phyloP scores from a whole-genome alignment of 2,888 invertebrate species.

The Agrotis ipsilon region DNA sequence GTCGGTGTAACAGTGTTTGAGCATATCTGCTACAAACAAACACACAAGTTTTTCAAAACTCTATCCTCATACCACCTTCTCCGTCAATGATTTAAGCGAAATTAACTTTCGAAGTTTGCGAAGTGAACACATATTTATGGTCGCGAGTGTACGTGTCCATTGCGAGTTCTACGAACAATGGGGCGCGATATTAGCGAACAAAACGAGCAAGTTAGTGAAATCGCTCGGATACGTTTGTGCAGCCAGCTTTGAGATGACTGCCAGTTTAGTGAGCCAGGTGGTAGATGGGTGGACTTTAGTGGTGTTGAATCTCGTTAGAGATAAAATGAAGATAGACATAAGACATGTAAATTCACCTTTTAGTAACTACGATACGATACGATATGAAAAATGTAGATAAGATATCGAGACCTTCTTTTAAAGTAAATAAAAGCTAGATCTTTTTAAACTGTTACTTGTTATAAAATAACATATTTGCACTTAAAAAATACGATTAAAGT shows the following conservation, averaged over 20 bases:
- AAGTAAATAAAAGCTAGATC: too few relatives aligned
- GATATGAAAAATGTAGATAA: too few relatives aligned
- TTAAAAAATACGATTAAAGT: too few relatives aligned
- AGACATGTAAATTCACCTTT: too few relatives aligned
- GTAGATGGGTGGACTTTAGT: slow-evolving; percentile 9
- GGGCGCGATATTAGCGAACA: slow-evolving; percentile 62
- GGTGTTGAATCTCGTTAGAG: background rate
- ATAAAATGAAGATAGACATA: background rate
- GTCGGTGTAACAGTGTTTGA: too few relatives aligned
- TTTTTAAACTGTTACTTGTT: too few relatives aligned
- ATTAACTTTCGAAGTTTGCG: background rate
- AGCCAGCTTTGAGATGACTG: slow-evolving; percentile 62
- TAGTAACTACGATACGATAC: too few relatives aligned
- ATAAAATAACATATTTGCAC: too few relatives aligned
- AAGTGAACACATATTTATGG: background rate
- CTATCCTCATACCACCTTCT: background rate
- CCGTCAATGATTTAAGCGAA: background rate
- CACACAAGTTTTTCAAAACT: too few relatives aligned
- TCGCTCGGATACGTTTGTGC: slow-evolving; percentile 75
- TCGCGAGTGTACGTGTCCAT: slow-evolving; percentile 65
- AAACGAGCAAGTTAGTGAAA: slow-evolving; percentile 71
- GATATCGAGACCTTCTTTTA: too few relatives aligned
- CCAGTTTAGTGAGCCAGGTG: slow-evolving; percentile 4
- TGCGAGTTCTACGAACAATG: slow-evolving; percentile 69
- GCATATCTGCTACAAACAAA: too few relatives aligned